Conservation (phyloP, 2,797 vertebrate genomes). For the Macrochelys suwanniensis region DNA sequence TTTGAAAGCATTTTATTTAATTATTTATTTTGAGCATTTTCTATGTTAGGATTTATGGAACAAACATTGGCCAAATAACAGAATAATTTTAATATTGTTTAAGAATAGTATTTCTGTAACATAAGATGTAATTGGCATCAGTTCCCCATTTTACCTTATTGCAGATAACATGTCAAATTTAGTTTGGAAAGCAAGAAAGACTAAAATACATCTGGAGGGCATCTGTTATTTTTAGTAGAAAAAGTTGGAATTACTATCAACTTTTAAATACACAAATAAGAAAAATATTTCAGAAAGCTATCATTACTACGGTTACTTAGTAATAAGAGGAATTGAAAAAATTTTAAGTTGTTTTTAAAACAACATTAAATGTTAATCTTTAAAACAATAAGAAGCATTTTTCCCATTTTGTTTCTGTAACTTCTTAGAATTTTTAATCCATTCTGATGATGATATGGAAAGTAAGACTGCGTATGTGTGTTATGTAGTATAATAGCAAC, state of each 20-base stretch:
- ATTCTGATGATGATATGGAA: neutral
- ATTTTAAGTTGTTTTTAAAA: neutral
- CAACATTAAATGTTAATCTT: neutral
- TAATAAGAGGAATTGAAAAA: neutral
- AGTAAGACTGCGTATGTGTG: neutral
- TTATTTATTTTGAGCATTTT: neutral
- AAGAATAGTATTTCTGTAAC: neutral
- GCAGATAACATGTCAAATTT: neutral
- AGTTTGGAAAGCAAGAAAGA: neutral
- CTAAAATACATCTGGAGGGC: neutral
- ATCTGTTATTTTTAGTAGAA: conserved; percentile 24
- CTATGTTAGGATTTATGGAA: conserved; percentile 14
- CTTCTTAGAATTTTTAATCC: neutral
- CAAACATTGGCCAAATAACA: neutral
- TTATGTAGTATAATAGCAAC: neutral
- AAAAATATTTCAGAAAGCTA: neutral
- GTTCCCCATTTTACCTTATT: neutral
- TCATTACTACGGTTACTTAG: neutral
- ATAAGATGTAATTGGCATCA: neutral
- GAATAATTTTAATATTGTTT: neutral
- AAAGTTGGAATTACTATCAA: neutral
- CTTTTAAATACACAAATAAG: neutral
- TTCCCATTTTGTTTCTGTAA: neutral
- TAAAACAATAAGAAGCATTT: neutral
- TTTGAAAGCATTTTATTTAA: neutral